Percentiles rank a stretch among this genome's conserved stretches.
phyloP scores from a whole-genome alignment of 1,140 invertebrate genomes.

The Eupristina koningsbergeri region DNA sequence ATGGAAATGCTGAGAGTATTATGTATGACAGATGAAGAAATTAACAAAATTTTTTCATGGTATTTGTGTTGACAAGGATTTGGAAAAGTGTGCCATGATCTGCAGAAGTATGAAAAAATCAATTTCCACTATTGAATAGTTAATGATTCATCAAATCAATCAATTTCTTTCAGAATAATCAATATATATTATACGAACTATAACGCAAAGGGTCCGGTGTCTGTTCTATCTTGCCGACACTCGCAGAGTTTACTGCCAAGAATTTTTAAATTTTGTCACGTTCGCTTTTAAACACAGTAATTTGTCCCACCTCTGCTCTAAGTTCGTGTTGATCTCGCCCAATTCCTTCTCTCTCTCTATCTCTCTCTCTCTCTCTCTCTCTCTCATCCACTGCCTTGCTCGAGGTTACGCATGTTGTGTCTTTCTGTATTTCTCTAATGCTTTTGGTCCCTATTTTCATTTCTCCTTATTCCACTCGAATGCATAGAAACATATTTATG shows the following conservation, averaged over 20 bases:
- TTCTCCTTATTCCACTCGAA: conserved; percentile 39
- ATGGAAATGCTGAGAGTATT: too few species aligned
- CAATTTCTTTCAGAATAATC: neutral
- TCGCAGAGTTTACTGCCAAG: conserved; percentile 44
- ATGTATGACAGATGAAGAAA: too few species aligned
- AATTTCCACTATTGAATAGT: neutral
- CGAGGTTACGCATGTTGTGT: conserved; percentile 41
- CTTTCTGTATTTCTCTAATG: conserved; percentile 39
- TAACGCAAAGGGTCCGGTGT: conserved; percentile 44
- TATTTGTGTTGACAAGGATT: too few species aligned
- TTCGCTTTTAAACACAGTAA: conserved; percentile 74
- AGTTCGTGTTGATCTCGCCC: conserved; percentile 61
- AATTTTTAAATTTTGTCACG: conserved; percentile 74
- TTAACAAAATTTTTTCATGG: too few species aligned
- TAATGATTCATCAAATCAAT: neutral
- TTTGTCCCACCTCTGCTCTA: conserved; percentile 67
- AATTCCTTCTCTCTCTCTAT: conserved; percentile 54
- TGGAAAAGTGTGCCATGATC: too few species aligned
- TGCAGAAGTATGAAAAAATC: neutral
- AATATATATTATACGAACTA: neutral
- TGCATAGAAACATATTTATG: neutral
- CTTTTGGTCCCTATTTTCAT: conserved; percentile 53
- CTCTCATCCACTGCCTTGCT: conserved; percentile 20
- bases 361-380: conserved; percentile 38
- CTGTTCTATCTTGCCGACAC: conserved; percentile 48